Percentiles rank a stretch among this genome's conserved stretches.
These are phyloP conservation scores for Falco punctatus DNA, from an alignment of 2,113 vertebrate genomes.

Conservation along the genomic window DNA sequence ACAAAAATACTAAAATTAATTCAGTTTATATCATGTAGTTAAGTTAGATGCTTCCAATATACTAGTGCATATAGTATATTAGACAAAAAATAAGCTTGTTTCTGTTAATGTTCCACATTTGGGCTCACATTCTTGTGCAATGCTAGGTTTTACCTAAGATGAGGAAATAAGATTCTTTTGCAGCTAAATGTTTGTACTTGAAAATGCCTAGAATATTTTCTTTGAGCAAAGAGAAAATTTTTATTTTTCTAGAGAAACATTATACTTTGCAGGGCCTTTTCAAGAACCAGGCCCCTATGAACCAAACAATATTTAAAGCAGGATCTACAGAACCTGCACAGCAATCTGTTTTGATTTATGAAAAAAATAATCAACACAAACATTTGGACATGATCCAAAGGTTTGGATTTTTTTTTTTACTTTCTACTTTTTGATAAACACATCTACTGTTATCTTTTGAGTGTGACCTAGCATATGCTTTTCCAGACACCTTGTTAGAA, in stretches of 20 bases:
- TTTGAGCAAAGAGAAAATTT: neutral
- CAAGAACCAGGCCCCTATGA: neutral
- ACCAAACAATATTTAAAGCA: neutral
- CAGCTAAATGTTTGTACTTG: neutral
- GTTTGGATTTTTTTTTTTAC: neutral
- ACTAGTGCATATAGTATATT: neutral
- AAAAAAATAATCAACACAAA: neutral
- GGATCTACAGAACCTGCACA: neutral
- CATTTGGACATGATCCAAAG: neutral
- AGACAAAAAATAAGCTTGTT: neutral
- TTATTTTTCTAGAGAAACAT: neutral
- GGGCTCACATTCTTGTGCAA: neutral
- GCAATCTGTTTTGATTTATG: neutral
- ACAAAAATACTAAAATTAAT: neutral
- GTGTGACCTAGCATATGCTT: neutral
- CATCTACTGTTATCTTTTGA: neutral
- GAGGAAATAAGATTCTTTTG: neutral
- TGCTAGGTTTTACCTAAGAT: neutral
- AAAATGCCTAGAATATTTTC: neutral
- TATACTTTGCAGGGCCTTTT: neutral
- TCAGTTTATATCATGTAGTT: neutral
- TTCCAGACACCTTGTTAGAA: neutral
- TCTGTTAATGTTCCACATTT: neutral
- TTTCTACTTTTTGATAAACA: neutral
- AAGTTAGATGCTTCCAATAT: neutral